Percentiles rank a stretch among this genome's conserved stretches.
phyloP scores from a whole-genome alignment of 2,113 vertebrate genomes.

The Rhizomys pruinosus region DNA sequence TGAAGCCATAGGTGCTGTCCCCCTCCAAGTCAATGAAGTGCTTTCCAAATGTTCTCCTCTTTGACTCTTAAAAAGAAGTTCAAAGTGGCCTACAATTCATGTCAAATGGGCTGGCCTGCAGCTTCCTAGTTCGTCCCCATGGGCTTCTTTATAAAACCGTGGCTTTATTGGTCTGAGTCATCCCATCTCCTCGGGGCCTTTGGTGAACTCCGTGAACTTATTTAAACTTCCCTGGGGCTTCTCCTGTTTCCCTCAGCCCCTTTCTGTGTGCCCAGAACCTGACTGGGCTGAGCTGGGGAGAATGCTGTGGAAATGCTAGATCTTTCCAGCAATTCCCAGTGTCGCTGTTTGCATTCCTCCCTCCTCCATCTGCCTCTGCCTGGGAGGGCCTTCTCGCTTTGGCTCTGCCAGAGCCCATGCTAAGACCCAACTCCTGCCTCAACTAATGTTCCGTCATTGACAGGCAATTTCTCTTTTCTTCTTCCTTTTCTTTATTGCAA shows the following conservation, averaged over 20 bases:
- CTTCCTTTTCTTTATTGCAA: slow-evolving; percentile 43
- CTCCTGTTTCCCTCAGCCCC: slow-evolving; percentile 68
- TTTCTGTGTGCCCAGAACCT: neutral
- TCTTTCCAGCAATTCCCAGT: slow-evolving; percentile 16
- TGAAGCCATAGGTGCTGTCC: slow-evolving; percentile 77
- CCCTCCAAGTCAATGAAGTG: slow-evolving; percentile 71
- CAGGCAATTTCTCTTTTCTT: slow-evolving; percentile 20
- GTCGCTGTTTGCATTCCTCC: neutral
- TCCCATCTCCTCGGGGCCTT: slow-evolving; percentile 71
- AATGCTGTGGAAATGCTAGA: slow-evolving; percentile 27
- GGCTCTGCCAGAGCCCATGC: neutral
- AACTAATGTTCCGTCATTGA: neutral
- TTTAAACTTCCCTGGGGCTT: slow-evolving; percentile 77
- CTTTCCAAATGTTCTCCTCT: slow-evolving; percentile 86
- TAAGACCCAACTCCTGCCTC: neutral
- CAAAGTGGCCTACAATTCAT: slow-evolving; percentile 86
- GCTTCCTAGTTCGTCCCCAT: slow-evolving; percentile 82
- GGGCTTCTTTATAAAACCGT: slow-evolving; percentile 78
- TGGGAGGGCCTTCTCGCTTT: neutral
- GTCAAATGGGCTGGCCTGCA: slow-evolving; percentile 79
- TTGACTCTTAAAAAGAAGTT: slow-evolving; percentile 86
- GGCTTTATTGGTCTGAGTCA: slow-evolving; percentile 79
- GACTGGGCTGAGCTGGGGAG: neutral
- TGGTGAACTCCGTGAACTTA: slow-evolving; percentile 82
- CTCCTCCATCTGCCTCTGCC: neutral